Evolutionary conservation across 2,888 invertebrate species (phyloP).

Genomic region (Pseudococcus jackbeardsleyi): DNA sequence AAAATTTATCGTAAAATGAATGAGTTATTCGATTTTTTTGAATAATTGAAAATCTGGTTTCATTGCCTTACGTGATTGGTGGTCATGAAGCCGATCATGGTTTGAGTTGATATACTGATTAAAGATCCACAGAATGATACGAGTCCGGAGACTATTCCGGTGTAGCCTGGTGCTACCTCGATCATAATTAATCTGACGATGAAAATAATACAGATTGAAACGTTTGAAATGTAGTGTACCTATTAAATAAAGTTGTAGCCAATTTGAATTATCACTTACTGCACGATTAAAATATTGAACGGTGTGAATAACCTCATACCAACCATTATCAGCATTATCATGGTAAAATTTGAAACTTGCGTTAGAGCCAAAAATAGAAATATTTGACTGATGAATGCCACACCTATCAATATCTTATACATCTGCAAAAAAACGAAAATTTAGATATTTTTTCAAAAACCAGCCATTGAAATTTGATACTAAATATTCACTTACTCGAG

Average conservation of each 20-base stretch:
- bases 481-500: not conserved
- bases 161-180: not conserved
- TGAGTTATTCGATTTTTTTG: not conserved
- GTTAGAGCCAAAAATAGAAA: not conserved
- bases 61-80: not conserved
- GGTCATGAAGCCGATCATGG: not conserved
- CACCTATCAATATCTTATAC: not conserved
- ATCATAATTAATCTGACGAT: not conserved
- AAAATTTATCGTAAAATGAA: not conserved
- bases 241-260: too few relatives aligned
- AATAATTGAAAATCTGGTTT: too few relatives aligned
- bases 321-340: not conserved
- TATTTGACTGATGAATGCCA: not conserved
- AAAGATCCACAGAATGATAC: not conserved
- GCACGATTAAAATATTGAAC: not conserved
- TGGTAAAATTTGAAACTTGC: not conserved
- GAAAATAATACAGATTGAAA: too few relatives aligned
- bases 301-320: not conserved
- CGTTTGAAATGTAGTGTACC: too few relatives aligned
- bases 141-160: not conserved
- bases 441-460: too few relatives aligned
- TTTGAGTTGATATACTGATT: not conserved
- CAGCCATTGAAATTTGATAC: not conserved
- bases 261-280: not conserved
- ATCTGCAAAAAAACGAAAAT: not conserved